These are phyloP conservation scores for Rhadina sibilatrix DNA, from an alignment of 2,113 vertebrate species.

Conservation along the genomic window DNA sequence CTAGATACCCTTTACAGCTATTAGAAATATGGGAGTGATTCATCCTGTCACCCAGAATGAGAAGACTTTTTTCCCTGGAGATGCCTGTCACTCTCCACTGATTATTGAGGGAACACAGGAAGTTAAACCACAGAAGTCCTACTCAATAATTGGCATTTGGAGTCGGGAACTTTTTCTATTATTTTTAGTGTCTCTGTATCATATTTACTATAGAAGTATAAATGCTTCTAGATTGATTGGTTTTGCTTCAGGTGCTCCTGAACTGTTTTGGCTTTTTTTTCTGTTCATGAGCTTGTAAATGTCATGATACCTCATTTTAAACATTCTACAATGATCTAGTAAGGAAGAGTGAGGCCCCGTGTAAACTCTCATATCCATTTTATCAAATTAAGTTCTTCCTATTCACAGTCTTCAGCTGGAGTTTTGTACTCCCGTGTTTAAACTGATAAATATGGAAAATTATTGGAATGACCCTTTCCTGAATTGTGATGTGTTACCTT, in stretches of 20 bases:
- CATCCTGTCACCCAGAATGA: background rate
- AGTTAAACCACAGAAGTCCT: background rate
- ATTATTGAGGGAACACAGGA: background rate
- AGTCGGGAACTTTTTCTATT: background rate
- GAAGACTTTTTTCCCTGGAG: background rate
- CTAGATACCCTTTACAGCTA: background rate
- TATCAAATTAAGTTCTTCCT: background rate
- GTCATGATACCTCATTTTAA: background rate
- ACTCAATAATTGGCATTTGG: background rate
- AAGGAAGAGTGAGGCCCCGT: background rate
- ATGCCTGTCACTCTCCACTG: background rate
- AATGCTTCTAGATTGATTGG: background rate
- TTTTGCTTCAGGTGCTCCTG: background rate
- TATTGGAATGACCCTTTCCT: background rate
- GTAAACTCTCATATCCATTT: background rate
- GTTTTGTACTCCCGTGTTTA: background rate
- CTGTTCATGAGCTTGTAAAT: background rate
- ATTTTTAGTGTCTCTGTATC: background rate
- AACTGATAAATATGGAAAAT: background rate
- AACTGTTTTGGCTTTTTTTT: background rate
- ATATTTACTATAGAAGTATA: background rate
- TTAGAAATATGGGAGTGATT: background rate
- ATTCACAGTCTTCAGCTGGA: background rate
- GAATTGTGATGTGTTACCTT: background rate
- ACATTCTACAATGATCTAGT: background rate